Evolutionary conservation across 2,888 invertebrate species (phyloP).

Genomic region (Bugulina stolonifera): DNA sequence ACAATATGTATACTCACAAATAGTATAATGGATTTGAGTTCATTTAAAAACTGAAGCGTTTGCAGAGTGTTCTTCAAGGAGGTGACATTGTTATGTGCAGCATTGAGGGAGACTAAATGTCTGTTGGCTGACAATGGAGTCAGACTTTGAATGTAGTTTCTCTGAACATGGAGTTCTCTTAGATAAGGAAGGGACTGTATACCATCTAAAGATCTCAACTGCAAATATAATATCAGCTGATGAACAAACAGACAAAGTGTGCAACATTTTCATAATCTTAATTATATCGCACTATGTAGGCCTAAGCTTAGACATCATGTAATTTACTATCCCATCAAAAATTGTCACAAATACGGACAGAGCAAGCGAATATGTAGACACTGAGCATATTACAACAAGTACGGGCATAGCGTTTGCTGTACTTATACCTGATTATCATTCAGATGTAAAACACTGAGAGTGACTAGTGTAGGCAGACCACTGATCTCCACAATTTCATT

Average conservation of each 20-base stretch:
- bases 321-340: too few relatives aligned
- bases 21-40: conserved; percentile 36
- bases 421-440: conserved; percentile 45
- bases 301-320: too few relatives aligned
- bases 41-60: conserved; percentile 34
- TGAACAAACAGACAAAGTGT: neutral
- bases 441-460: conserved; percentile 38
- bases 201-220: conserved; percentile 42
- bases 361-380: too few relatives aligned
- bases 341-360: too few relatives aligned
- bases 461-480: conserved; percentile 38
- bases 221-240: conserved; percentile 29
- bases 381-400: too few relatives aligned
- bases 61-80: conserved; percentile 36
- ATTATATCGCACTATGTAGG: too few relatives aligned
- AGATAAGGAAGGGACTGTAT: conserved; percentile 39
- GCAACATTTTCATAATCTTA: too few relatives aligned
- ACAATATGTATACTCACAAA: conserved; percentile 33
- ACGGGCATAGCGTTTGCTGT: too few relatives aligned
- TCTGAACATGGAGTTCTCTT: conserved; percentile 40
- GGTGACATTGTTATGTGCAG: conserved; percentile 38
- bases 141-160: conserved; percentile 40
- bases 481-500: conserved; percentile 41
- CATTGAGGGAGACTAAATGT: conserved; percentile 38
- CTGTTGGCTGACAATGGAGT: conserved; percentile 40